Evolutionary conservation across 2,113 vertebrate species (phyloP).

Genomic region (Cepphus grylle): DNA sequence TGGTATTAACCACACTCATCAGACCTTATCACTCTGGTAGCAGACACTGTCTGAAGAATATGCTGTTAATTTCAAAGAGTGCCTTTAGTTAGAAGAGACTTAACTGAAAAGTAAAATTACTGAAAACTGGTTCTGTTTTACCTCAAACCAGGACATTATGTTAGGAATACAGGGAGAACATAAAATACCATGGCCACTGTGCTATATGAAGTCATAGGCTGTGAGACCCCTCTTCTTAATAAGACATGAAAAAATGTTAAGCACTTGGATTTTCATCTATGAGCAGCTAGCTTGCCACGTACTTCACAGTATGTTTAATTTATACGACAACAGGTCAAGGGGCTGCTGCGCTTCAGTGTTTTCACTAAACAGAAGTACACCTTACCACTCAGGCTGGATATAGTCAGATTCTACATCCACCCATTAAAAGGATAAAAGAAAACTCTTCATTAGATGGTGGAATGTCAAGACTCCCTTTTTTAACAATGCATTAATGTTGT

Average conservation of each 20-base stretch:
- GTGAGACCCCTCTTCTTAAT: neutral
- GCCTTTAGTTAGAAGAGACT: too few relatives aligned
- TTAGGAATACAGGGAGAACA: neutral
- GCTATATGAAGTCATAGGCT: neutral
- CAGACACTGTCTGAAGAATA: too few relatives aligned
- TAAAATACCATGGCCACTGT: neutral
- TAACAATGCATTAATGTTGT: neutral
- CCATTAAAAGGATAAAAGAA: neutral
- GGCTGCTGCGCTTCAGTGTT: neutral
- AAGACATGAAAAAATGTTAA: neutral
- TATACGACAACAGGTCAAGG: neutral
- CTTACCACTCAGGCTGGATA: neutral
- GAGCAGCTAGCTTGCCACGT: neutral
- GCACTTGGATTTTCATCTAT: neutral
- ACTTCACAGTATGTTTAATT: neutral
- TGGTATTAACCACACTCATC: too few relatives aligned
- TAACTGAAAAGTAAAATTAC: neutral
- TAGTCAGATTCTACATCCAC: neutral
- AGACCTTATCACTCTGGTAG: too few relatives aligned
- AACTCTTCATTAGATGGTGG: neutral
- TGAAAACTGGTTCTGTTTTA: too few relatives aligned
- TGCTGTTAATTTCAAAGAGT: too few relatives aligned
- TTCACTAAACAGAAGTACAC: neutral
- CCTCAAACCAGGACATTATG: too few relatives aligned
- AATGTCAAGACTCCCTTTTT: neutral